Evolutionary conservation across 2,113 vertebrate genomes (phyloP).

Genomic region (Labeo rohita): DNA sequence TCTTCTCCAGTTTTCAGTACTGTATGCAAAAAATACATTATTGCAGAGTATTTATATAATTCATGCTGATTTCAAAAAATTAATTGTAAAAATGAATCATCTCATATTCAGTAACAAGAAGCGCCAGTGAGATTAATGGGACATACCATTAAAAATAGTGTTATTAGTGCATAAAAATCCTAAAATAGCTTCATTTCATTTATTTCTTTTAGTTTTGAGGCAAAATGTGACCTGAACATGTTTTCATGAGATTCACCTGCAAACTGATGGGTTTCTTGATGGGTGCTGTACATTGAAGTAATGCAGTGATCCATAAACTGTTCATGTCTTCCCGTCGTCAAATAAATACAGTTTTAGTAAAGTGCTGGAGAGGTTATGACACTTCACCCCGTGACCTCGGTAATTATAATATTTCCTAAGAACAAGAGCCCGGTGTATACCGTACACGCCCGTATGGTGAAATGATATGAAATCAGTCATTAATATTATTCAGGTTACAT

Average conservation of each 20-base stretch:
- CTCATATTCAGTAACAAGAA: neutral
- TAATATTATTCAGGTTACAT: neutral
- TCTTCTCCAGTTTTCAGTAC: neutral
- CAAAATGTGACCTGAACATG: neutral
- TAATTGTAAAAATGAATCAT: neutral
- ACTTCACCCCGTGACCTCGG: neutral
- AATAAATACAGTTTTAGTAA: constrained; percentile 33
- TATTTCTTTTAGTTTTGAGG: neutral
- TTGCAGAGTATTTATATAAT: neutral
- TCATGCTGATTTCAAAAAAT: neutral
- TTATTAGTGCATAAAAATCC: neutral
- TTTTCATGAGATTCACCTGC: neutral
- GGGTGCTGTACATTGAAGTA: neutral
- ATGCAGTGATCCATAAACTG: neutral
- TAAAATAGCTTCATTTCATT: neutral
- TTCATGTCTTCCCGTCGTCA: neutral
- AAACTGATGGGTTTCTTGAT: neutral
- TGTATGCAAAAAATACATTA: neutral
- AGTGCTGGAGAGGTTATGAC: constrained; percentile 34
- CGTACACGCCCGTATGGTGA: neutral
- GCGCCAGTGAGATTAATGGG: neutral
- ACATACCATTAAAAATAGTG: neutral
- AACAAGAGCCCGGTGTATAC: neutral
- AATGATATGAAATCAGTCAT: neutral
- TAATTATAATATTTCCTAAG: constrained; percentile 35